phyloP scores from a whole-genome alignment of 2,797 vertebrate species.

The Mus spretus region DNA sequence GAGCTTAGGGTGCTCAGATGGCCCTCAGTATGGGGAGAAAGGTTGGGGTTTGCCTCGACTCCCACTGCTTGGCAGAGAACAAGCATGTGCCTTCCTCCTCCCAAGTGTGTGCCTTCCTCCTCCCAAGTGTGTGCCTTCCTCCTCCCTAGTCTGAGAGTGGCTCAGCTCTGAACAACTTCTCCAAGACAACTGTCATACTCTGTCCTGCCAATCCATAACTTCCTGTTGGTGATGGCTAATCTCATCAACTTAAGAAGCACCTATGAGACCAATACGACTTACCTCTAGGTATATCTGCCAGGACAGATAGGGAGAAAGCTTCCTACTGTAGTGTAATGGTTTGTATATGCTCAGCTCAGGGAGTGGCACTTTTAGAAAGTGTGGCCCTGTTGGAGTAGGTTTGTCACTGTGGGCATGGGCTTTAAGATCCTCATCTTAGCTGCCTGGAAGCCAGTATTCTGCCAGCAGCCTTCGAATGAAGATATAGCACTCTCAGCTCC shows the following conservation, averaged over 20 bases:
- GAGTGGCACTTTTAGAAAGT: too few relatives aligned
- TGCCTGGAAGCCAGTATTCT: too few relatives aligned
- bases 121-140: background rate
- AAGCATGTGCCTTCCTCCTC: background rate
- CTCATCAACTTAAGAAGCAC: background rate
- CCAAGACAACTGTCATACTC: constrained; percentile 85
- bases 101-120: background rate
- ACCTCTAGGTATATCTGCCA: background rate
- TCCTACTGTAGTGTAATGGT: background rate
- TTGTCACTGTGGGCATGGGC: too few relatives aligned
- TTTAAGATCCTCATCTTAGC: too few relatives aligned
- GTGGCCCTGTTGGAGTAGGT: too few relatives aligned
- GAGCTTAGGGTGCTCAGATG: background rate
- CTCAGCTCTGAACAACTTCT: constrained; percentile 86
- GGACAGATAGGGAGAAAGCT: background rate
- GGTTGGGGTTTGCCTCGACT: constrained; percentile 44
- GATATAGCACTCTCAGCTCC: too few relatives aligned
- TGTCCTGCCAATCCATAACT: constrained; percentile 58
- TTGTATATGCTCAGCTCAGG: too few relatives aligned
- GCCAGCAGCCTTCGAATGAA: too few relatives aligned
- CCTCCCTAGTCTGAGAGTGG: background rate
- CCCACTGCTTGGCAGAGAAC: background rate
- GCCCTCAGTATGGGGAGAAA: constrained; percentile 68
- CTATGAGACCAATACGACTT: background rate
- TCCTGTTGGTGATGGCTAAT: constrained; percentile 45